Evolutionary conservation across 2,888 invertebrate species (phyloP), one percentile per base, ranked within the genome.

Genomic region (Apodemia mormo): DNA sequence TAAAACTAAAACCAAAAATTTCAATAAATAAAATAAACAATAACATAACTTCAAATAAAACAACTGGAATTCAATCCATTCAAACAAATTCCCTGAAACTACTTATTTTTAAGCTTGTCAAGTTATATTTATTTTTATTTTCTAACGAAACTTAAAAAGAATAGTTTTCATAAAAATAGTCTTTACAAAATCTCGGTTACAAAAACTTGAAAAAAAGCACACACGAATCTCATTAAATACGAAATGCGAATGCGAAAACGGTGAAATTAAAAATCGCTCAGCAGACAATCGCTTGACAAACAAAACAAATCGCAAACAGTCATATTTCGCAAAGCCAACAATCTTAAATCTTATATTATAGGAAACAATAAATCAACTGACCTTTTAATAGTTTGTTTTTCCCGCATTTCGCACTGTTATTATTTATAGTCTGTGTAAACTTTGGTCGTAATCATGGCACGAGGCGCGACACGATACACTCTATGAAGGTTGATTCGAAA

Each of bases 401-500:
- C 66, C 68, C 69, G 69, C 75, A 75, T 75, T 58, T 74, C 73
- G 74, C 58, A 65, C 65, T 67, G 69, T 72, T 72, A 67, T 61
- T 70, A 61, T 66, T 68, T 68, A 43, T 29, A 71, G 67, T 67
- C 70, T 65, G 43, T 65, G 73, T 71, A 76, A 76, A 75, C 73
- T 76, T 76, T 70, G 69, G 65, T 52, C 70, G 72, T 54, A 70
- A 61, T 74, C 76, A 75, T 76, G 68, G 72, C 74, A 67, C 70
- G 70, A 56, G 22, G 22, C 40, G 22, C 45, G 56, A 40, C 22
- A 49, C 67, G 45, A 67, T 43, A 67, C 49, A 30, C 56, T 29
- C 69, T 58, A 45, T 58, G 72, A 71, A 72, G 75, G 68, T 69
- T 71, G 29, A 12, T 68, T 69, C 68, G 69, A 72, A 49, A 75